A percentile compares a stretch with the other conserved stretches of the same genome.
These are phyloP conservation scores for Aphaenogaster floridana DNA, from an alignment of 1,140 invertebrate species.

Conservation along the genomic window DNA sequence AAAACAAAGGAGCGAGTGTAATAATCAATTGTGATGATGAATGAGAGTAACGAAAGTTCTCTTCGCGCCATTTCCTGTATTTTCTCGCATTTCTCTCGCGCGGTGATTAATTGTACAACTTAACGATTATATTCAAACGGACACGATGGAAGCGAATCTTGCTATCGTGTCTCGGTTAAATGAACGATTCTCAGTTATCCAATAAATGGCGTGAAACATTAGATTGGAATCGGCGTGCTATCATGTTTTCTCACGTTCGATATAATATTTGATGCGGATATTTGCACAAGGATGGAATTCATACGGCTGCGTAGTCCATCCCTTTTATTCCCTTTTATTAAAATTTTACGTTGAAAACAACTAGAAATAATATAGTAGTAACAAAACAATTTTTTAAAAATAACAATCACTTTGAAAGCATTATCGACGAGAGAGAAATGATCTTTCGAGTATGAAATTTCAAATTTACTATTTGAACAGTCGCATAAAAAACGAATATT, in stretches of 20 bases:
- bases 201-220: constrained; percentile 41
- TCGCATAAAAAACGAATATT: neutral
- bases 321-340: constrained; percentile 1
- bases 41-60: constrained; percentile 62
- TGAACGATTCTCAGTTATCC: constrained; percentile 51
- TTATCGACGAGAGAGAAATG: neutral
- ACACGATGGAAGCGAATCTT: constrained; percentile 45
- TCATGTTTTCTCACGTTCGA: constrained; percentile 53
- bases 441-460: neutral
- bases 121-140: constrained; percentile 59
- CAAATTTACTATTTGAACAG: neutral
- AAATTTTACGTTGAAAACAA: neutral
- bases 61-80: constrained; percentile 54
- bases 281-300: constrained; percentile 17
- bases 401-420: neutral
- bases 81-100: constrained; percentile 46
- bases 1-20: constrained; percentile 51
- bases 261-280: constrained; percentile 28
- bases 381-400: neutral
- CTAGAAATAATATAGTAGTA: neutral
- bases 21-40: constrained; percentile 63
- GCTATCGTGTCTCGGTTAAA: constrained; percentile 46
- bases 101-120: constrained; percentile 59
- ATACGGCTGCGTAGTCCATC: neutral
- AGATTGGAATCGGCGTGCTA: constrained; percentile 18